Evolutionary conservation across 2,888 invertebrate genomes (phyloP).

Genomic region (Epinotia ramella): DNA sequence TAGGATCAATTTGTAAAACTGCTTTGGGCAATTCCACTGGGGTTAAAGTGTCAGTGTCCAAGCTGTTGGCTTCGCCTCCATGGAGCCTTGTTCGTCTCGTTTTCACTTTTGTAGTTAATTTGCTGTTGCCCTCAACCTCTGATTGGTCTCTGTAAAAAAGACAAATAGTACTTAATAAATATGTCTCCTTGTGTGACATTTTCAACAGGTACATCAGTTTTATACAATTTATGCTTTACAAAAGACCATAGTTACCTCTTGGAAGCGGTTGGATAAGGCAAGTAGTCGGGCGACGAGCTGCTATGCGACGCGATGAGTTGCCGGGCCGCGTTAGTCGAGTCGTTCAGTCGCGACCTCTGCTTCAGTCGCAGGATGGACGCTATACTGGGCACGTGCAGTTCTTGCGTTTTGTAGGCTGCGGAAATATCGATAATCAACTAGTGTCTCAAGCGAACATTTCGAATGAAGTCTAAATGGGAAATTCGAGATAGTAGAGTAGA

Average conservation of each 20-base stretch:
- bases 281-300: conserved; percentile 66
- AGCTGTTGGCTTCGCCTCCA: conserved; percentile 51
- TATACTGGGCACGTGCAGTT: conserved; percentile 86
- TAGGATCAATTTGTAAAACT: conserved; percentile 64
- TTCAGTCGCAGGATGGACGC: conserved; percentile 87
- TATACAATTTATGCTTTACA: not conserved
- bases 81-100: conserved; percentile 60
- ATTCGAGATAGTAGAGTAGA: not conserved
- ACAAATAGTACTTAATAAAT: conserved; percentile 32
- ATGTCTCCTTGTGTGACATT: not conserved
- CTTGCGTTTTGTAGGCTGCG: conserved; percentile 72
- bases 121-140: conserved; percentile 52
- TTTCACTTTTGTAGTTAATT: conserved; percentile 67
- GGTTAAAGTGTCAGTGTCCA: conserved; percentile 50
- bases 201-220: not conserved
- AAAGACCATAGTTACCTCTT: conserved; percentile 50
- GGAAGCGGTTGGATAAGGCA: conserved; percentile 56
- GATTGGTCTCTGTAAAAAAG: conserved; percentile 56
- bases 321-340: conserved; percentile 86
- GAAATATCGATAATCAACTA: conserved; percentile 21
- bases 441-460: not conserved
- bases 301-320: conserved; percentile 85
- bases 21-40: conserved; percentile 65
- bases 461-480: not conserved
- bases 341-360: conserved; percentile 85